phyloP scores from a whole-genome alignment of 1,140 invertebrate genomes.

The Drosophila willistoni region DNA sequence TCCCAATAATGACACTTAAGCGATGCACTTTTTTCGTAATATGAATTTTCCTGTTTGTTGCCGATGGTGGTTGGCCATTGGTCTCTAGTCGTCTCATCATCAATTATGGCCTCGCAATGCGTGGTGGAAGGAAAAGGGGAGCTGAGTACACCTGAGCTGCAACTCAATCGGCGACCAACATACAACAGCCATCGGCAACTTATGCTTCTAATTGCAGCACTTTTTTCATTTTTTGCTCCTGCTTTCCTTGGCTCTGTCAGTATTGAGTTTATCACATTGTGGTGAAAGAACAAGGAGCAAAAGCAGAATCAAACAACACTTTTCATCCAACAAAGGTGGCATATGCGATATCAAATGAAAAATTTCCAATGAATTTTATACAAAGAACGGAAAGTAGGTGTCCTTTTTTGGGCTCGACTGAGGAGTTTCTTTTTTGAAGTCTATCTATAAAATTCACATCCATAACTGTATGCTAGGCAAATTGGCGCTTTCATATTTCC shows the following conservation, averaged over 20 bases:
- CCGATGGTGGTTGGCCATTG: conserved; percentile 36
- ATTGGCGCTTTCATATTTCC: conserved; percentile 59
- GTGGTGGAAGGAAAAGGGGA: background rate
- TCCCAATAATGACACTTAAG: conserved; percentile 80
- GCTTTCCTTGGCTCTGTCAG: conserved; percentile 22
- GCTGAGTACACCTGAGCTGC: conserved; percentile 65
- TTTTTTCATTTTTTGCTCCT: conserved; percentile 54
- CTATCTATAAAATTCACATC: conserved; percentile 24
- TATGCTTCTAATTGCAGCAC: conserved; percentile 67
- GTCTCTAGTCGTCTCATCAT: conserved; percentile 54
- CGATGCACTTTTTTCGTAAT: conserved; percentile 79
- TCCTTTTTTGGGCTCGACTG: conserved; percentile 37
- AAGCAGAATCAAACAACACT: conserved; percentile 47
- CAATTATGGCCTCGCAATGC: conserved; percentile 58
- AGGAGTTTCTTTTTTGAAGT: conserved; percentile 4
- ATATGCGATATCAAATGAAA: conserved; percentile 25
- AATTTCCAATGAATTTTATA: conserved; percentile 29
- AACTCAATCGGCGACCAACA: conserved; percentile 67
- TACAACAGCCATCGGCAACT: conserved; percentile 62
- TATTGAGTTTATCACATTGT: conserved; percentile 6
- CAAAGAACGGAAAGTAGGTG: conserved; percentile 54
- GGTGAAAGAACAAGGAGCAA: background rate
- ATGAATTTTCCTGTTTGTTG: conserved; percentile 77
- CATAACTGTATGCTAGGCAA: conserved; percentile 45
- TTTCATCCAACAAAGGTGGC: conserved; percentile 33